A percentile compares a stretch with the other conserved stretches of the same genome.
Conservation (phyloP, 2,797 vertebrate genomes). For the Craterocephalus amniculus region DNA sequence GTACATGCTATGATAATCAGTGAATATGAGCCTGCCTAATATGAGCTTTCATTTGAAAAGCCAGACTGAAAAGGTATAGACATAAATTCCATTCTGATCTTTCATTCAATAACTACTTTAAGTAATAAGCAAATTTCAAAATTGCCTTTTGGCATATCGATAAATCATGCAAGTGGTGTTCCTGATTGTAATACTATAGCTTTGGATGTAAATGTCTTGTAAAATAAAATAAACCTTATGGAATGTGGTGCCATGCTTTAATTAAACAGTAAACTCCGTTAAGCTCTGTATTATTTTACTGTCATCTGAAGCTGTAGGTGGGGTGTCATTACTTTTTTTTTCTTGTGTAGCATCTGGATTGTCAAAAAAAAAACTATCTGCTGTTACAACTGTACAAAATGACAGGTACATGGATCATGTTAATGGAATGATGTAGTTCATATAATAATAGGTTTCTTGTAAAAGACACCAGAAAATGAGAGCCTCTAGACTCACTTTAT, state of each 20-base stretch:
- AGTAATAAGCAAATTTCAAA: background rate
- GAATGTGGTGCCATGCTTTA: background rate
- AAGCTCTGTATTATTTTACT: background rate
- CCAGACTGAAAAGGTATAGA: background rate
- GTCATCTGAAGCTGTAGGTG: background rate
- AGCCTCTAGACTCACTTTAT: background rate
- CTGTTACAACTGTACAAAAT: background rate
- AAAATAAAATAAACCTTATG: conserved; percentile 3
- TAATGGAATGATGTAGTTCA: background rate
- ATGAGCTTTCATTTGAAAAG: conserved; percentile 2
- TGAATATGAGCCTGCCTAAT: too few relatives aligned
- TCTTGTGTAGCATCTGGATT: background rate
- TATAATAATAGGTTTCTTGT: background rate
- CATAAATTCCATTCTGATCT: background rate
- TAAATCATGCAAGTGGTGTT: conserved; percentile 7
- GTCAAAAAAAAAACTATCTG: background rate
- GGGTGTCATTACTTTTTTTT: background rate
- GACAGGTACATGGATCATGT: background rate
- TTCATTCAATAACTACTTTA: conserved; percentile 4
- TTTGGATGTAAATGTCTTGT: conserved; percentile 15
- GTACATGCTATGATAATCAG: too few relatives aligned
- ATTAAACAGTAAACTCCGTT: conserved; percentile 6
- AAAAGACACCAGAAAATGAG: background rate
- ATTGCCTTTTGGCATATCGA: background rate
- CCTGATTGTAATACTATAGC: conserved; percentile 2